Base-by-base conservation (phyloP, 2,888 invertebrate species). In the Melangyna quadrimaculata region DNA sequence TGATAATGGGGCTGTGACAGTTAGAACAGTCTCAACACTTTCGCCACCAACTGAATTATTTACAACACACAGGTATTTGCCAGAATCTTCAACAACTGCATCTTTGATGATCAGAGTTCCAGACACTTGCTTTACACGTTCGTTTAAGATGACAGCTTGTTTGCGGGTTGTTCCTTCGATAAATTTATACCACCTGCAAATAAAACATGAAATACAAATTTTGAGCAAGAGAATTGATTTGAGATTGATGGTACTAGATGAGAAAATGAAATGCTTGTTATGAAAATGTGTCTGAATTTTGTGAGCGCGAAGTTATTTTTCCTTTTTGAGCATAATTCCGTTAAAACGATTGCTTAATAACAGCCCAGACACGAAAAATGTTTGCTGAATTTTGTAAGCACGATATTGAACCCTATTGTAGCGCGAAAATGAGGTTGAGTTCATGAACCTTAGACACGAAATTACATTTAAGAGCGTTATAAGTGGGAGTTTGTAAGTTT, bases 11-110 rank as follows among this genome's bases (percentile, higher is more conserved):
- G 98, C 98, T 8, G 97, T 98, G 0, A 98, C 98, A 12, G 97
- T 97, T 17, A 98, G 93, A 4, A 97, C 97, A 3, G 98, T 98
- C 91, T 97, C 97, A 0, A 98, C 97, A 89, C 97, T 97, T 92
- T 98, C 97, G 24, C 97, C 97, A 40, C 98, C 98, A 59, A 98
- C 97, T 0, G 97, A 97, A 91, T 99, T 99, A 91, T 97, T 98
- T 1, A 98, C 98, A 87, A 98, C 97, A 91, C 98, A 98, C 84
- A 97, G 93, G 91, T 98, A 99, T 93, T 97, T 97, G 89, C 98
- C 98, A 87, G 97, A 97, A 92, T 99, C 98, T 89, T 96, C 96
- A 51, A 98, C 97, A 89, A 96, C 95, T 14, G 98, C 97, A 90
- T 97, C 97, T 87, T 96, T 95, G 88, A 99, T 98, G 88, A 98